These are phyloP conservation scores for Epiblema foenella DNA, from an alignment of 2,888 invertebrate species.

Conservation along the genomic window DNA sequence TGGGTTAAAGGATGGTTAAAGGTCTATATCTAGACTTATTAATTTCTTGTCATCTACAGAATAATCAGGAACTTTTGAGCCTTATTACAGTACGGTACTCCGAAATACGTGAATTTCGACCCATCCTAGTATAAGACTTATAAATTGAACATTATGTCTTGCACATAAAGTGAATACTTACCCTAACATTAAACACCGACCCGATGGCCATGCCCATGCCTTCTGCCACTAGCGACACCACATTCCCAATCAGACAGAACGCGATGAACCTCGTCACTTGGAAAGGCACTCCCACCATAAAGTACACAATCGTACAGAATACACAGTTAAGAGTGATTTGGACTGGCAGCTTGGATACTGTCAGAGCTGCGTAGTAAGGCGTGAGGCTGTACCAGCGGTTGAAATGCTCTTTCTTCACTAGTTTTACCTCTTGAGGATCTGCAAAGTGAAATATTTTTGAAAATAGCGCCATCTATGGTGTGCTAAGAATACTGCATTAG, in stretches of 20 bases:
- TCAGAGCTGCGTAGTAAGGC: conserved; percentile 87
- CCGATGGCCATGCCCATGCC: conserved; percentile 92
- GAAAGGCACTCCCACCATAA: conserved; percentile 89
- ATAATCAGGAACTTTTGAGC: too few species aligned
- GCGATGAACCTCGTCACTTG: conserved; percentile 86
- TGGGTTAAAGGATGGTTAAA: too few species aligned
- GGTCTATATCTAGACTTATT: too few species aligned
- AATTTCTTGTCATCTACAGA: too few species aligned
- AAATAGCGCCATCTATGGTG: not conserved
- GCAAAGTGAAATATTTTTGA: conserved; percentile 42
- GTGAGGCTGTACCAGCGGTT: conserved; percentile 88
- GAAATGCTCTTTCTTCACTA: conserved; percentile 88
- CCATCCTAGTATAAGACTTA: too few species aligned
- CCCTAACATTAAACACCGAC: conserved; percentile 87
- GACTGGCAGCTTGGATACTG: conserved; percentile 86
- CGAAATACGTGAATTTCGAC: too few species aligned
- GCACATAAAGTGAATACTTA: conserved; percentile 62
- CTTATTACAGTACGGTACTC: too few species aligned
- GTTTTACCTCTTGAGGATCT: conserved; percentile 89
- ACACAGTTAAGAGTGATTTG: conserved; percentile 85
- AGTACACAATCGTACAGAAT: conserved; percentile 86
- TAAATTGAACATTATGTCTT: not conserved
- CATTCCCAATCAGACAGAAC: conserved; percentile 87
- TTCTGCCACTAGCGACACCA: conserved; percentile 90
- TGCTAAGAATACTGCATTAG: not conserved